These are phyloP conservation scores for Diaprepes abbreviatus DNA, from an alignment of 2,888 invertebrate species.

Conservation along the genomic window DNA sequence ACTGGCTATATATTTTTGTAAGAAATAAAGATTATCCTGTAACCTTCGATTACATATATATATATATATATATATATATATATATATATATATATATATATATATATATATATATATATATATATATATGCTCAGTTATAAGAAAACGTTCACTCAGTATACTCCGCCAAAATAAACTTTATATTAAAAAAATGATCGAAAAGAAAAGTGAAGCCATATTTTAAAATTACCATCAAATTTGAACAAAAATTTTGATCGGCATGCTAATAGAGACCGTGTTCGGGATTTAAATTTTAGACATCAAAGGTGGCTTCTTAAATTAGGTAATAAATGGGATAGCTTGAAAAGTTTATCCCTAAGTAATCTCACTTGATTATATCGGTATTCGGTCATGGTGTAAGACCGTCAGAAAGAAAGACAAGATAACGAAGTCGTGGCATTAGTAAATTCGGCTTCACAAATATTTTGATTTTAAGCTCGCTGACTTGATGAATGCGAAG, in stretches of 20 bases:
- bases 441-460: constrained; percentile 5
- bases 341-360: constrained; percentile 61
- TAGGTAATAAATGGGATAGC: constrained; percentile 62
- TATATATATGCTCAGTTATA: no score
- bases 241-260: constrained; percentile 24
- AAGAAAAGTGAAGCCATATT: constrained; percentile 2
- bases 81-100: no score
- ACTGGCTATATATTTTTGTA: no score
- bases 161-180: not conserved
- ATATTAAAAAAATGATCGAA: not conserved
- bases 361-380: constrained; percentile 63
- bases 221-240: constrained; percentile 30
- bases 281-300: constrained; percentile 22
- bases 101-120: no score
- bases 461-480: no score
- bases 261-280: constrained; percentile 6
- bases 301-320: constrained; percentile 50
- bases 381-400: constrained; percentile 59
- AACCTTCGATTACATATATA: no score
- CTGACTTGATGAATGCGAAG: no score
- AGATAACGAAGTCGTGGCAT: constrained; percentile 18
- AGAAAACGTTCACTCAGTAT: not conserved
- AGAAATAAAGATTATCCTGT: no score
- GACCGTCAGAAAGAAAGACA: constrained; percentile 21
- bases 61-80: no score